Evolutionary conservation across 2,888 invertebrate species (phyloP).

Genomic region (Oscheius sp.): DNA sequence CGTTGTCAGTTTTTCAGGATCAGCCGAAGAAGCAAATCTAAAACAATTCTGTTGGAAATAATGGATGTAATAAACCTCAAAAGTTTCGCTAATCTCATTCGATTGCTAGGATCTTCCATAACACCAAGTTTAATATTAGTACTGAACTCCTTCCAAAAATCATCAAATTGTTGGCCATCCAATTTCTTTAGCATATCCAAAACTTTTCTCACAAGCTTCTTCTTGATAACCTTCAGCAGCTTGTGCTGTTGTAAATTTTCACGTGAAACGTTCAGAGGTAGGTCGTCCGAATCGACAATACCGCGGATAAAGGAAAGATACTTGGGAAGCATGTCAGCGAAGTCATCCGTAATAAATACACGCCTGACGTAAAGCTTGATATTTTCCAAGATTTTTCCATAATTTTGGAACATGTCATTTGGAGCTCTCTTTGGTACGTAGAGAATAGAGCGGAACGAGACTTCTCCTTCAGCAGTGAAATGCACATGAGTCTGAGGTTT

Average conservation of each 20-base stretch:
- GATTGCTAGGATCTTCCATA: slow-evolving; percentile 96
- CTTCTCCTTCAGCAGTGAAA: slow-evolving; percentile 98
- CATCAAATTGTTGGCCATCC: slow-evolving; percentile 86
- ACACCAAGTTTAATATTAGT: slow-evolving; percentile 96
- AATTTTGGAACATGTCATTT: slow-evolving; percentile 85
- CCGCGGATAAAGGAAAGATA: slow-evolving; percentile 94
- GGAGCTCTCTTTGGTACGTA: slow-evolving; percentile 92
- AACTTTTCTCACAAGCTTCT: slow-evolving; percentile 92
- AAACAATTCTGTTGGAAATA: slow-evolving; percentile 12
- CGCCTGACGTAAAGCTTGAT: slow-evolving; percentile 88
- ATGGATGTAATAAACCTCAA: slow-evolving; percentile 82
- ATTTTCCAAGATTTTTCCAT: slow-evolving; percentile 67
- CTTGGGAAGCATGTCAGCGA: slow-evolving; percentile 98
- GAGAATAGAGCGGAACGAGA: slow-evolving; percentile 94
- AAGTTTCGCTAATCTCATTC: slow-evolving; percentile 93
- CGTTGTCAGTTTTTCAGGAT: slow-evolving; percentile 79
- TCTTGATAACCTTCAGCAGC: slow-evolving; percentile 97
- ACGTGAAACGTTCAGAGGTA: slow-evolving; percentile 96
- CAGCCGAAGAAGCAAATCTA: slow-evolving; percentile 78
- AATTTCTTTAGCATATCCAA: slow-evolving; percentile 89
- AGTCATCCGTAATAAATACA: slow-evolving; percentile 99
- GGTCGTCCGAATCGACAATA: slow-evolving; percentile 97
- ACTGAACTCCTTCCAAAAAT: slow-evolving; percentile 99
- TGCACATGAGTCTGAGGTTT: slow-evolving; percentile 77
- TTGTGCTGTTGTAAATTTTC: slow-evolving; percentile 99